These are phyloP conservation scores for Zenarchopterus dispar DNA, from an alignment of 2,797 vertebrate species.

Conservation along the genomic window DNA sequence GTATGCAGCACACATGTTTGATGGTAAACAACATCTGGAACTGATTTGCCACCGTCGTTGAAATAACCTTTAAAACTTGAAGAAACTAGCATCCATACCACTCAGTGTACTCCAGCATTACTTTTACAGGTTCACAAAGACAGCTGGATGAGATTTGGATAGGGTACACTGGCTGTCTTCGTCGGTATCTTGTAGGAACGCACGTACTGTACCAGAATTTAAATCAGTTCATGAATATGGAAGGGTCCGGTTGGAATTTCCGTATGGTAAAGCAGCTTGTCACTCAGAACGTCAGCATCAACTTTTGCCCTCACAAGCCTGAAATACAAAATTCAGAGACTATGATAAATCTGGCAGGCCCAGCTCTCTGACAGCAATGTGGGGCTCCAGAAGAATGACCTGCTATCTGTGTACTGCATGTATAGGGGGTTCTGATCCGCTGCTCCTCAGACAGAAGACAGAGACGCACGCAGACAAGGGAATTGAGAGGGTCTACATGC, in stretches of 20 bases:
- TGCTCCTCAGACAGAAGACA: constrained; percentile 83
- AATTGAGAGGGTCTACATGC: constrained; percentile 83
- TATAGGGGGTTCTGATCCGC: constrained; percentile 84
- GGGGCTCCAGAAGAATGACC: constrained; percentile 82
- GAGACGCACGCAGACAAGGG: constrained; percentile 83
- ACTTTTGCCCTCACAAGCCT: constrained; percentile 83
- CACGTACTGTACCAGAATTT: constrained; percentile 82
- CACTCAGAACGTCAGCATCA: constrained; percentile 84
- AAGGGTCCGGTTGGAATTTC: constrained; percentile 82
- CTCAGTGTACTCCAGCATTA: constrained; percentile 31
- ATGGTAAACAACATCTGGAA: constrained; percentile 49
- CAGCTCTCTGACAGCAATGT: constrained; percentile 80
- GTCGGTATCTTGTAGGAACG: constrained; percentile 75
- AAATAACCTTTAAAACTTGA: constrained; percentile 55
- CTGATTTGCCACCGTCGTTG: constrained; percentile 40
- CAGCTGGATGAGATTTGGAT: constrained; percentile 63
- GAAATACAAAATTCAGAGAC: constrained; percentile 83
- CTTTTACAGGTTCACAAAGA: constrained; percentile 62
- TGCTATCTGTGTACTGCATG: constrained; percentile 83
- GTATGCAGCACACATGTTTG: constrained; percentile 20
- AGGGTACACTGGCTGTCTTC: constrained; percentile 70
- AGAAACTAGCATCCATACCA: constrained; percentile 45
- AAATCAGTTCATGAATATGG: constrained; percentile 88
- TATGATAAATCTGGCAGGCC: constrained; percentile 83
- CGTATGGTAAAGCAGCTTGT: constrained; percentile 84